phyloP scores from a whole-genome alignment of 2,888 invertebrate species.

The Frankliniella fusca region DNA sequence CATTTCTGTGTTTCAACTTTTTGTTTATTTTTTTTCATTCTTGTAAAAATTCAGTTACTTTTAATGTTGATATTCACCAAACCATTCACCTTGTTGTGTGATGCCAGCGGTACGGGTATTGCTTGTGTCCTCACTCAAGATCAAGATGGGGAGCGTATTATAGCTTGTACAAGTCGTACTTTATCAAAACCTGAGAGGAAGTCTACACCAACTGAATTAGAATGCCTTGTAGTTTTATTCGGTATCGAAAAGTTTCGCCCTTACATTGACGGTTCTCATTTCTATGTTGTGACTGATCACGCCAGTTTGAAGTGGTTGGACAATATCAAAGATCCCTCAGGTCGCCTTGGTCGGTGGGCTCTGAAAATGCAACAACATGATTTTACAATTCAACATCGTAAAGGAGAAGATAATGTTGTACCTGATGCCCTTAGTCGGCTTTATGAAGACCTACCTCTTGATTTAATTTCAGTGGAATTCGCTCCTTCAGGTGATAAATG shows the following conservation, averaged over 20 bases:
- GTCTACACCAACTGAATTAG: not conserved
- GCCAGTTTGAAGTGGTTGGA: not conserved
- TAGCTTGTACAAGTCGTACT: constrained; percentile 29
- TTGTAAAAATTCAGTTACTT: not conserved
- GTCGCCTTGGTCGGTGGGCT: no score
- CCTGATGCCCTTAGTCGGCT: constrained; percentile 43
- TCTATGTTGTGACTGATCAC: constrained; percentile 30
- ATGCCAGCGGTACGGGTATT: constrained; percentile 38
- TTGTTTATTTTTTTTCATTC: not conserved
- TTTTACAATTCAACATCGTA: constrained; percentile 41
- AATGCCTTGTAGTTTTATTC: no score
- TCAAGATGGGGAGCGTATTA: not conserved
- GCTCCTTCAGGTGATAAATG: not conserved
- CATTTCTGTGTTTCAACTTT: not conserved
- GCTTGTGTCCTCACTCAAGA: constrained; percentile 37
- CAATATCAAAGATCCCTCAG: no score
- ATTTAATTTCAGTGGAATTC: constrained; percentile 4
- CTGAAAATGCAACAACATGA: constrained; percentile 41
- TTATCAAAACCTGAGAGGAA: constrained; percentile 28
- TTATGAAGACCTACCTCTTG: constrained; percentile 27
- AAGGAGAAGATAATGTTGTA: constrained; percentile 40
- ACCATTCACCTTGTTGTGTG: constrained; percentile 31
- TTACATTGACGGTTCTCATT: constrained; percentile 30
- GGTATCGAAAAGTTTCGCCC: constrained; percentile 32
- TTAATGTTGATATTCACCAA: not conserved